Evolutionary conservation across 2,888 invertebrate genomes (phyloP).

Genomic region (Tiliacea citrago): DNA sequence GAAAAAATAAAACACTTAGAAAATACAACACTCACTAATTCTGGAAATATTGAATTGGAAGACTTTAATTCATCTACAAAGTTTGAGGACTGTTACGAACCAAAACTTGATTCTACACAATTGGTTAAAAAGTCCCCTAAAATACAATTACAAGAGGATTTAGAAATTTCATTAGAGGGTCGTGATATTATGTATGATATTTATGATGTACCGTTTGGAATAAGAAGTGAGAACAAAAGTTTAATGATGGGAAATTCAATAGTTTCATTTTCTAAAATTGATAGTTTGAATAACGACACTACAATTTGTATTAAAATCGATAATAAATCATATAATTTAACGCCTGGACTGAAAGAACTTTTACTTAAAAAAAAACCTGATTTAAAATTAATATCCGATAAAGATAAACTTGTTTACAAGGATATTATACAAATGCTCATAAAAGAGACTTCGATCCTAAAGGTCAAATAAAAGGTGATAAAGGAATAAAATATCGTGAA

Average conservation of each 20-base stretch:
- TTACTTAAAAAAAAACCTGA: background rate
- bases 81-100: background rate
- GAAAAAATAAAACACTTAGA: background rate
- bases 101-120: background rate
- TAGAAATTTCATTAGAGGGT: conserved; percentile 5
- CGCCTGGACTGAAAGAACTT: background rate
- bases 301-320: background rate
- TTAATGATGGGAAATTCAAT: background rate
- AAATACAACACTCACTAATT: background rate
- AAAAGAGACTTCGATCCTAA: background rate
- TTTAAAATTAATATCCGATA: background rate
- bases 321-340: background rate
- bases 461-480: too few species aligned
- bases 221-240: background rate
- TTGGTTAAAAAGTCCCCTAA: background rate
- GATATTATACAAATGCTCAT: background rate
- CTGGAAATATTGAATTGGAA: background rate
- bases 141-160: background rate
- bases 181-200: background rate
- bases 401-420: background rate
- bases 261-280: background rate
- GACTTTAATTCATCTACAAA: background rate
- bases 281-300: too few species aligned
- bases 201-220: conserved; percentile 5
- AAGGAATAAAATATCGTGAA: background rate